Evolutionary conservation across 2,797 vertebrate genomes (phyloP), one percentile per base, ranked within the genome.

Genomic region (Uromys caudimaculatus): DNA sequence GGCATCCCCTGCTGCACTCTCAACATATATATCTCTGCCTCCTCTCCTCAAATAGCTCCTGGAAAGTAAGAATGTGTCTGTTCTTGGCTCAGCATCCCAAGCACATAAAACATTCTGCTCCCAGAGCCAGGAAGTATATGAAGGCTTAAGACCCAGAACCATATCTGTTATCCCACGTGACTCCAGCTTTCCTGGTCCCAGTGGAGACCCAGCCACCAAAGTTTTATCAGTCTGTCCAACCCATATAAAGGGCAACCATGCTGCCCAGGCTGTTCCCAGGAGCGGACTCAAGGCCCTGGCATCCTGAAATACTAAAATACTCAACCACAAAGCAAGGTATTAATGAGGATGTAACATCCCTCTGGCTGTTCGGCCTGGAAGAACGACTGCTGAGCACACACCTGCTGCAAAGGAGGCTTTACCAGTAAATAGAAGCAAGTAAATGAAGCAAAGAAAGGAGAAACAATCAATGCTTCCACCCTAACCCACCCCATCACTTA

Each of bases 31-130:
- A 69, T 52, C 83, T 89, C 69, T 60, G 86, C 54, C 44, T 89
- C 35, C 56, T 94, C 44, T 56, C 88, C n/a, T 91, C 52, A 67
- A 71, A 44, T 23, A 54, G 23, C 10, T 54, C 56, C 17, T 67
- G 5, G 44, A 83, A 78, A 76, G 27, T n/a, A 69, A 75, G 9
- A 14, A 41, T 35, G 24, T 76, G 8, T 54, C 38, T n/a, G 2
- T 50, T 89, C 90, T 76, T 79, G 82, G 56, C 69, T 93, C 87
- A 85, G 71, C 75, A 93, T n/a, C 75, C 75, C 35, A 87, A 56
- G 44, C 6, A 24, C 52, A 11, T 77, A 54, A 60, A 93, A 54
- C 21, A 75, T 38, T 79, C 38, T 56, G 67, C 47, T 87, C 29
- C 38, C 38, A 92, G 41, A 58, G 23, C 52, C 77, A 81, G 60